phyloP scores from a whole-genome alignment of 2,797 vertebrate genomes.

The Paramormyrops hopkinsi region DNA sequence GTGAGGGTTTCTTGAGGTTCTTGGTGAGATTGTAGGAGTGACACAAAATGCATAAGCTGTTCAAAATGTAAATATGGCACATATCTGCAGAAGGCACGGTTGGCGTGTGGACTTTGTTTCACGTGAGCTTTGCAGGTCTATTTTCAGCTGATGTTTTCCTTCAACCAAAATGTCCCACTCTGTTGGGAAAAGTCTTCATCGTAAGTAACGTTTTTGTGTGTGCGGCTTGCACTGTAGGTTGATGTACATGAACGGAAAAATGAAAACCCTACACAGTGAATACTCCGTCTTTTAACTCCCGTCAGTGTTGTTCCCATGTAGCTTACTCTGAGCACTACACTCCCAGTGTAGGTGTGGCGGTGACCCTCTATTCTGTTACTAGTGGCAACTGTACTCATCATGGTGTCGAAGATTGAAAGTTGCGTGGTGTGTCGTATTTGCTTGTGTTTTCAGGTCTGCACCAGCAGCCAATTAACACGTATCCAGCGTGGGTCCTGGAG shows the following conservation, averaged over 20 bases:
- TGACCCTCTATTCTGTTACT: not conserved
- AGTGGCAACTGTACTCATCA: not conserved
- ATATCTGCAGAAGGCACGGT: conserved; percentile 22
- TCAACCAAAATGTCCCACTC: not conserved
- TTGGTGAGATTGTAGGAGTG: not conserved
- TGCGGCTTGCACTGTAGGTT: not conserved
- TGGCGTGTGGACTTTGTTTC: not conserved
- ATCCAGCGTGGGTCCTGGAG: not conserved
- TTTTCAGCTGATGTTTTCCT: not conserved
- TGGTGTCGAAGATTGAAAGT: not conserved
- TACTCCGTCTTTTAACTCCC: not conserved
- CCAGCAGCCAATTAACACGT: not conserved
- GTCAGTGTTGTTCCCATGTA: not conserved
- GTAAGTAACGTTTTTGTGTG: not conserved
- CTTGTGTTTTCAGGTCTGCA: not conserved
- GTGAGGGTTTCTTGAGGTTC: not conserved
- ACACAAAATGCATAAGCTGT: conserved; percentile 13
- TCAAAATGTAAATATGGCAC: conserved; percentile 43
- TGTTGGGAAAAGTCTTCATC: not conserved
- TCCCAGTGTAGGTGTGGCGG: not conserved
- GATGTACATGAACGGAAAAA: not conserved
- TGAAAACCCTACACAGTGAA: not conserved
- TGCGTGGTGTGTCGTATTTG: not conserved
- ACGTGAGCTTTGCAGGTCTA: conserved; percentile 25
- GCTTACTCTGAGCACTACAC: not conserved